These are phyloP conservation scores for Forbesichthys agassizii DNA, from an alignment of 2,113 vertebrate genomes.

Conservation along the genomic window DNA sequence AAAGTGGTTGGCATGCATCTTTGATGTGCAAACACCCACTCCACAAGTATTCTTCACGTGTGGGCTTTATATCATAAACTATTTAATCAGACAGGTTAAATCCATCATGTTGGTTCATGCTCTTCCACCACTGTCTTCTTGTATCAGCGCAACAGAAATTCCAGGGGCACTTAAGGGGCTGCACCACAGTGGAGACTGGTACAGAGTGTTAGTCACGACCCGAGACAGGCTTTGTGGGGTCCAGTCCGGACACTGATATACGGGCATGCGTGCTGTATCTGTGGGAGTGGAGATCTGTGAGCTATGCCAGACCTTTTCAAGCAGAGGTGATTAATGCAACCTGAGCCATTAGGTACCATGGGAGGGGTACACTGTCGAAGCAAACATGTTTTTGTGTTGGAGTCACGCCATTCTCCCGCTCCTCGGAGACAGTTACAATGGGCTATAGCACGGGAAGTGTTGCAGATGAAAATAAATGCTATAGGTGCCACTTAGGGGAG, in stretches of 20 bases:
- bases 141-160: constrained; percentile 29
- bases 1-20: too few relatives aligned
- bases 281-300: constrained; percentile 50
- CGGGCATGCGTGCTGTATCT: constrained; percentile 32
- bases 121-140: constrained; percentile 24
- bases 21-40: too few relatives aligned
- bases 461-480: neutral
- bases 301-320: constrained; percentile 67
- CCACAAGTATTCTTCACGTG: too few relatives aligned
- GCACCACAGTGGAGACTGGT: constrained; percentile 61
- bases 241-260: constrained; percentile 48
- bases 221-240: constrained; percentile 53
- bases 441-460: constrained; percentile 35
- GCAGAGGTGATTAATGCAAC: constrained; percentile 67
- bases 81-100: neutral
- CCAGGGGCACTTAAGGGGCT: constrained; percentile 40
- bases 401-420: constrained; percentile 44
- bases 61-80: neutral
- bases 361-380: constrained; percentile 47
- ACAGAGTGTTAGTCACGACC: constrained; percentile 58
- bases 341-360: constrained; percentile 33
- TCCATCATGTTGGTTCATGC: constrained; percentile 22
- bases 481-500: neutral
- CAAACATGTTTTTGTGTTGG: constrained; percentile 54
- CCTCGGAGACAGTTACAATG: constrained; percentile 45